Evolutionary conservation across 1,140 invertebrate species (phyloP).

Genomic region (Bombus huntii): DNA sequence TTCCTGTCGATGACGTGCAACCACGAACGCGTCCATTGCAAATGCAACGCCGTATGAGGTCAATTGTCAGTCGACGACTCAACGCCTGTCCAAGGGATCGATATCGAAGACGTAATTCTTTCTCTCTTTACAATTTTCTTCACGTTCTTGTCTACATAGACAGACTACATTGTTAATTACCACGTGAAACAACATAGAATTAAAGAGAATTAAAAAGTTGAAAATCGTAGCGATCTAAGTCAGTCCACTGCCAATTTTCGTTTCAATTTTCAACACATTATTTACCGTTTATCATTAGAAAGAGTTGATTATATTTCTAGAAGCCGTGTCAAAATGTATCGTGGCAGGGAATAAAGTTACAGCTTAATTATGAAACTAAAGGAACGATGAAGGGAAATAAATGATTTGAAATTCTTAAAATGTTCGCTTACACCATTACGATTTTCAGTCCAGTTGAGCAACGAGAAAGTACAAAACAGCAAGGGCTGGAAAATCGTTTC

Average conservation of each 20-base stretch:
- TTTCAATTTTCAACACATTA: too few relatives aligned
- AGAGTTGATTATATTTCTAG: background rate
- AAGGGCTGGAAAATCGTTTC: background rate
- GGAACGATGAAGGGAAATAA: background rate
- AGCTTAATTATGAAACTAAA: background rate
- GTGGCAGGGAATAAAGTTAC: background rate
- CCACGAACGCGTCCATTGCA: conserved; percentile 15
- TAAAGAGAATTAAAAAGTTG: background rate
- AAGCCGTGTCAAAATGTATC: background rate
- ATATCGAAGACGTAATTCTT: background rate
- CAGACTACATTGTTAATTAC: background rate
- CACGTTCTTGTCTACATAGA: background rate
- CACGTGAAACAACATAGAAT: background rate
- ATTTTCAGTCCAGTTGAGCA: background rate
- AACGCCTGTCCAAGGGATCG: background rate
- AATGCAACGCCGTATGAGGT: conserved; percentile 19
- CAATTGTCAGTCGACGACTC: conserved; percentile 12
- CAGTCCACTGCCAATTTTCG: too few relatives aligned
- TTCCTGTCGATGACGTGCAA: conserved; percentile 49
- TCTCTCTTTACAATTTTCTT: background rate
- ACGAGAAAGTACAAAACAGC: background rate
- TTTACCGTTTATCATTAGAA: background rate
- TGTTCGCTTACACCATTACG: background rate
- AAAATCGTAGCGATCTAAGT: background rate
- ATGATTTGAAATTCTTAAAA: background rate